Percentiles rank a stretch among this genome's conserved stretches.
Conservation (phyloP, 2,797 vertebrate genomes). For the Coccyzus lansbergi region DNA sequence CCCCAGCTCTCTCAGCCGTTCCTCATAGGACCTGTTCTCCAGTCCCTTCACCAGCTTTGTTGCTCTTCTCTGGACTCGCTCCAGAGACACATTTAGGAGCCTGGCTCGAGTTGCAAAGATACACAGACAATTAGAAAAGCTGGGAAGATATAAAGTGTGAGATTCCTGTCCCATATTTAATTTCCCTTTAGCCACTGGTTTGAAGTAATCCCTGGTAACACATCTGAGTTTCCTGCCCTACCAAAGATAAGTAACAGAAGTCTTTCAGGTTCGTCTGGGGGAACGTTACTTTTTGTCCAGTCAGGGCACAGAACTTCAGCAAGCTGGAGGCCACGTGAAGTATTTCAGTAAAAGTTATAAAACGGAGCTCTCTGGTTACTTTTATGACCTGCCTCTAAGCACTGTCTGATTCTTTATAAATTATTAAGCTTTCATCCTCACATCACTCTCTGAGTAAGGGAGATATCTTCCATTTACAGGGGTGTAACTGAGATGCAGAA, state of each 20-base stretch:
- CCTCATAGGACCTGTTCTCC: too few relatives aligned
- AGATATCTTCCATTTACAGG: slow-evolving; percentile 4
- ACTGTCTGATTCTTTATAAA: background rate
- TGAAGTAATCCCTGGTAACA: rapidly evolving
- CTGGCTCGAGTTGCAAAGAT: too few relatives aligned
- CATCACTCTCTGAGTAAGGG: background rate
- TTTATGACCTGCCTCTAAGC: background rate
- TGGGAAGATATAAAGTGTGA: background rate
- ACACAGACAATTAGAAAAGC: background rate
- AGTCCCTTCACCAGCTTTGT: too few relatives aligned
- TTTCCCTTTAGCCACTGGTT: background rate
- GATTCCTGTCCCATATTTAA: background rate
- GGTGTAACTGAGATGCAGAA: background rate
- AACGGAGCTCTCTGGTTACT: background rate
- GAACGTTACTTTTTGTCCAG: background rate
- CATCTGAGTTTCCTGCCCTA: background rate
- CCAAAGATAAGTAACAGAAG: background rate
- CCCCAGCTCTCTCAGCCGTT: too few relatives aligned
- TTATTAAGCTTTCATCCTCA: slow-evolving; percentile 22
- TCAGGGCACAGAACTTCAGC: background rate
- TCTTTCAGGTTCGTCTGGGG: background rate
- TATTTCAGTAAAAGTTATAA: background rate
- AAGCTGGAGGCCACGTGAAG: background rate
- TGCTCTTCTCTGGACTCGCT: too few relatives aligned
- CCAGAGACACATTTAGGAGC: too few relatives aligned